Percentiles rank a stretch among this genome's conserved stretches.
These are phyloP conservation scores for Isichthys henryi DNA, from an alignment of 2,113 vertebrate genomes.

Conservation along the genomic window DNA sequence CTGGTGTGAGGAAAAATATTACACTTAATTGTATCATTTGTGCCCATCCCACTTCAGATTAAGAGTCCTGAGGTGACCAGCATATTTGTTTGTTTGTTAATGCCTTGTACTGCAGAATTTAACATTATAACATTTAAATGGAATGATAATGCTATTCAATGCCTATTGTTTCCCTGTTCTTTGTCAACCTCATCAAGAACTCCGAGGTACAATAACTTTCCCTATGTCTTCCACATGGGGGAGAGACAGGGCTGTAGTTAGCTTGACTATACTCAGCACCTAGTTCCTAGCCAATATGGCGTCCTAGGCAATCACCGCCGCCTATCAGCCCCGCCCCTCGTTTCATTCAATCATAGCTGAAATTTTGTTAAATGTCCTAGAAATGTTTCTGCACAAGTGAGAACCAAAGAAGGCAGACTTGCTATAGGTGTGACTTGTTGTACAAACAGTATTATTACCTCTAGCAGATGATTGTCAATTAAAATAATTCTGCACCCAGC, in stretches of 20 bases:
- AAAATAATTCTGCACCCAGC: not conserved
- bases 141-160: not conserved
- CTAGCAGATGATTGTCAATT: not conserved
- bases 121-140: not conserved
- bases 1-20: not conserved
- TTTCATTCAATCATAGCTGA: not conserved
- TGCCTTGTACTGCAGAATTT: not conserved
- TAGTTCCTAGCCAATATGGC: no score
- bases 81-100: not conserved
- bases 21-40: not conserved
- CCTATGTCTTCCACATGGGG: conserved; percentile 47
- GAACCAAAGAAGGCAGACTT: not conserved
- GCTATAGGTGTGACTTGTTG: not conserved
- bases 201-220: conserved; percentile 10
- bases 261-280: not conserved
- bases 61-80: not conserved
- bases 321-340: no score
- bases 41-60: not conserved
- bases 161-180: not conserved
- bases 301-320: no score
- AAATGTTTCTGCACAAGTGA: not conserved
- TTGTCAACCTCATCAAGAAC: not conserved
- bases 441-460: not conserved
- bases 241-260: conserved; percentile 41
- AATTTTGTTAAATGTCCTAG: not conserved